Evolutionary conservation across 2,888 invertebrate species (phyloP), one percentile per base, ranked within the genome.

Genomic region (Diloba caeruleocephala): DNA sequence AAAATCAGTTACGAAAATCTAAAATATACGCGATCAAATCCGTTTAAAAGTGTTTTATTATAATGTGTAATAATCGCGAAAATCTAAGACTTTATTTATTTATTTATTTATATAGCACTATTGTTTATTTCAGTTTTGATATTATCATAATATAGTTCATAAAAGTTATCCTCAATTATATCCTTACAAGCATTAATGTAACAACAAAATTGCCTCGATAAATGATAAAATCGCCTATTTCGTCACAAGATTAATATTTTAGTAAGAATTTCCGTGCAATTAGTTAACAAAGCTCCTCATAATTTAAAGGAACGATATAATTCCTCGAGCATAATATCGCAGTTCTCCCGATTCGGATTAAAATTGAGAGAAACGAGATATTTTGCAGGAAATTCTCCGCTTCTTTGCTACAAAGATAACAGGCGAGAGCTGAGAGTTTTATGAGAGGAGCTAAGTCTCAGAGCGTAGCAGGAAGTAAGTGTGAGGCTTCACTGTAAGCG

Each of bases 381-480:
- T 55, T 52, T 52, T 13, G 33, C 17, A 25, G 33, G 39, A 68
- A 54, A 54, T 48, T 33, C 9, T 12, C 12, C 8, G 28, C 14
- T 36, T 57, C 55, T 66, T 66, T 69, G 66, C 62, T 50, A 50
- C 50, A 67, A 43, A 62, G 59, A 70, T 55, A 68, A 44, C 62
- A 42, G 50, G 32, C 52, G 26, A 19, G 36, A 59, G 49, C 64
- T 56, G 58, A 62, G 46, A 53, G 52, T 59, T 70, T 70, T 70
- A 66, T 54, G 54, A 65, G 61, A 19, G 28, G 29, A 36, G 45
- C 66, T 68, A 52, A 68, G 68, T 61, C 43, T 52, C 37, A 26
- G 15, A 54, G 54, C 59, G 55, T 5, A 26, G 31, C 28, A 34
- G 36, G 33, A 31, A 9, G 15, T 9, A 3, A 29, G 19, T 8